Evolutionary conservation across 2,113 vertebrate species (phyloP).

Genomic region (Microtus oregoni): DNA sequence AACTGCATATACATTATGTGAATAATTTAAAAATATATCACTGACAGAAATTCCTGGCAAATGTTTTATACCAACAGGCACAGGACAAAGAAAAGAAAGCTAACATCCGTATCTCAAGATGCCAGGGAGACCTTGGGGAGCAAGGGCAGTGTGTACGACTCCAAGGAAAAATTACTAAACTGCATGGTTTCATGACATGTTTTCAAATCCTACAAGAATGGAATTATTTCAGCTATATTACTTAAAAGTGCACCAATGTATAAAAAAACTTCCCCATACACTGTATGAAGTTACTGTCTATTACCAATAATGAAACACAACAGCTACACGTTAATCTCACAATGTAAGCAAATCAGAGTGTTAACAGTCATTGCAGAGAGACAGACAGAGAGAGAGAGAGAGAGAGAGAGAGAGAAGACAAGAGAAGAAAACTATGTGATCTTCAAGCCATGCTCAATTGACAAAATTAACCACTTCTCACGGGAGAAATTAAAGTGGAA

Average conservation of each 20-base stretch:
- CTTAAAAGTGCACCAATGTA: background rate
- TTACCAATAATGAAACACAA: slow-evolving; percentile 16
- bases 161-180: background rate
- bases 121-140: background rate
- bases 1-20: background rate
- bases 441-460: slow-evolving; percentile 1
- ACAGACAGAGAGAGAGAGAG: background rate
- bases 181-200: background rate
- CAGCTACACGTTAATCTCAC: slow-evolving; percentile 17
- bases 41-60: slow-evolving; percentile 42
- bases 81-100: background rate
- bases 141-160: background rate
- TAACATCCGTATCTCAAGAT: background rate
- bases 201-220: background rate
- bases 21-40: slow-evolving; percentile 1
- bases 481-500: background rate
- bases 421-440: background rate
- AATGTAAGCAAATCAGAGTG: slow-evolving; percentile 33
- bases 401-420: background rate
- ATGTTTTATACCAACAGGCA: background rate
- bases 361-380: background rate
- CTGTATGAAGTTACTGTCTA: background rate
- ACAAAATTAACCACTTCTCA: background rate
- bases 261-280: slow-evolving; percentile 28
- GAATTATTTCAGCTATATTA: slow-evolving; percentile 5